Evolutionary conservation across 1,140 invertebrate genomes (phyloP).

Genomic region (Drosophila equinoxialis): DNA sequence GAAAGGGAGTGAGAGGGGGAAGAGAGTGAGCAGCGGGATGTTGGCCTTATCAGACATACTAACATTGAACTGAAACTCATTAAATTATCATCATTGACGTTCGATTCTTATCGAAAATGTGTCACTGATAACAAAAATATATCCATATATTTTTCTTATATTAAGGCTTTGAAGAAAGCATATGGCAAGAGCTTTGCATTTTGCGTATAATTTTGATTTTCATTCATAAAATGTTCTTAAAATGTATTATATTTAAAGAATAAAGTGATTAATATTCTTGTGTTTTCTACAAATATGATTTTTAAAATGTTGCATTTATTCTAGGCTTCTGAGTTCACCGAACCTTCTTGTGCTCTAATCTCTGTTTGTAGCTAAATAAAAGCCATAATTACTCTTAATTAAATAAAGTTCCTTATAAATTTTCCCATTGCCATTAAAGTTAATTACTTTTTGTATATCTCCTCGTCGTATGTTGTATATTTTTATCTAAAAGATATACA

Average conservation of each 20-base stretch:
- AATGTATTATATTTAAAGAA: background rate
- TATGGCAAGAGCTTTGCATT: slow-evolving; percentile 19
- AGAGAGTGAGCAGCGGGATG: background rate
- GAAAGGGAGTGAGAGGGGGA: background rate
- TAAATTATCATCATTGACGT: slow-evolving; percentile 1
- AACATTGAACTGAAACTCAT: slow-evolving; percentile 6
- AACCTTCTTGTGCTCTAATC: background rate
- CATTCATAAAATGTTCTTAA: background rate
- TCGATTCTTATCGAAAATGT: slow-evolving; percentile 19
- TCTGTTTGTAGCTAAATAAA: no score
- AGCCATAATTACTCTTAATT: no score
- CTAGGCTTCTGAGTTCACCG: no score
- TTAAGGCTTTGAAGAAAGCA: background rate
- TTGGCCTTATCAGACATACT: slow-evolving; percentile 16
- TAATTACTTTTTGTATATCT: no score
- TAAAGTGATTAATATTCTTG: no score
- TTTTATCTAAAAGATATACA: no score
- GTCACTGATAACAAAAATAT: slow-evolving; percentile 25
- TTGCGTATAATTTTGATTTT: background rate
- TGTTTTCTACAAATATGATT: no score
- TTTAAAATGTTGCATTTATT: background rate
- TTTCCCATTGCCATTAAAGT: no score
- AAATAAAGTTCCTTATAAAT: no score
- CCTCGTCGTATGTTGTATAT: no score
- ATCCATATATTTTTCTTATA: background rate